Conservation (phyloP, 1,140 invertebrate genomes). For the Acromyrmex heyeri region DNA sequence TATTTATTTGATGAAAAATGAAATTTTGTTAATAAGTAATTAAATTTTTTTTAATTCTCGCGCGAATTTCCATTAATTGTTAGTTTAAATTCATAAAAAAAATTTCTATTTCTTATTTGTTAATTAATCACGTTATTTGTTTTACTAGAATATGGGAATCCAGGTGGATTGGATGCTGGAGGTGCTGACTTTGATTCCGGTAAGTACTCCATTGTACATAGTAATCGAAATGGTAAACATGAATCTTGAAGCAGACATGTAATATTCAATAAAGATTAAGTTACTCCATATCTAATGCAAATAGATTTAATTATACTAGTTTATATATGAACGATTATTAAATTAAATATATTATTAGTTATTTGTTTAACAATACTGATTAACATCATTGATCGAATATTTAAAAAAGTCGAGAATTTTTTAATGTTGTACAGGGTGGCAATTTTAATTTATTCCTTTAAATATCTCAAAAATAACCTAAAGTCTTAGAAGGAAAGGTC, state of each 20-base stretch:
- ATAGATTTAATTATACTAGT: too few relatives aligned
- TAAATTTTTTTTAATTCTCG: neutral
- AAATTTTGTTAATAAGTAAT: neutral
- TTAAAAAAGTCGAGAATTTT: too few relatives aligned
- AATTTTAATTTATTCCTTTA: too few relatives aligned
- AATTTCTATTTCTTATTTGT: neutral
- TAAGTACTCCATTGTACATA: constrained; percentile 74
- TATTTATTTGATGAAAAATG: neutral
- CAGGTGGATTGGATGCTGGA: constrained; percentile 85
- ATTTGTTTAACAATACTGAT: too few relatives aligned
- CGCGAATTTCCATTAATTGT: neutral
- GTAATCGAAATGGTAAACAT: neutral
- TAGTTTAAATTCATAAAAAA: neutral
- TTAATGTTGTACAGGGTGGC: too few relatives aligned
- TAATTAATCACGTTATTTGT: constrained; percentile 56
- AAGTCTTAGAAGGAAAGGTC: too few relatives aligned
- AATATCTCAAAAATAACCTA: too few relatives aligned
- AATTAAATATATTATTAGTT: too few relatives aligned
- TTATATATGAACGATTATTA: too few relatives aligned
- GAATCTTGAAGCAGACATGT: neutral
- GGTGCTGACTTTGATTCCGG: constrained; percentile 86
- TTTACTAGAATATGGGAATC: constrained; percentile 85
- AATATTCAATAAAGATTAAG: neutral
- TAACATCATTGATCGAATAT: too few relatives aligned
- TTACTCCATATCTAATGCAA: neutral